A percentile compares a stretch with the other conserved stretches of the same genome.
These are phyloP conservation scores for Chrysemys picta DNA, from an alignment of 2,113 vertebrate genomes.

Conservation along the genomic window DNA sequence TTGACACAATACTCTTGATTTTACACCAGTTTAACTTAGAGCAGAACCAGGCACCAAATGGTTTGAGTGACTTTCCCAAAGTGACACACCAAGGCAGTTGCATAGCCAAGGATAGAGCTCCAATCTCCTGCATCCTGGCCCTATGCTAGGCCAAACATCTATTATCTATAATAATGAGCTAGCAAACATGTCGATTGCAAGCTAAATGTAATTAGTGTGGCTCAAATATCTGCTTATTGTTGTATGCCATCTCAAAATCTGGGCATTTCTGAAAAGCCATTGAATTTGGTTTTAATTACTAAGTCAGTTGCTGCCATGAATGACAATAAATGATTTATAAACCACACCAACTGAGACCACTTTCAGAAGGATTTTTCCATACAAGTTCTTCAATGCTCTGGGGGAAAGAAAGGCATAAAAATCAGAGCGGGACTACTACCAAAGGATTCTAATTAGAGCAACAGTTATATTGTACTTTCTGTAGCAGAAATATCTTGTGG, in stretches of 20 bases:
- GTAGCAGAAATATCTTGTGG: not conserved
- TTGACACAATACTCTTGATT: not conserved
- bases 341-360: slow-evolving; percentile 10
- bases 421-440: not conserved
- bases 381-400: not conserved
- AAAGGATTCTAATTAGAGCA: not conserved
- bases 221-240: slow-evolving; percentile 45
- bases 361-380: not conserved
- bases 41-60: not conserved
- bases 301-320: slow-evolving; percentile 46
- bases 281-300: slow-evolving; percentile 69
- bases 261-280: slow-evolving; percentile 40
- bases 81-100: not conserved
- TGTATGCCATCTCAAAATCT: slow-evolving; percentile 3
- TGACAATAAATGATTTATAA: slow-evolving; percentile 59
- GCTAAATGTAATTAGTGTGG: slow-evolving; percentile 50
- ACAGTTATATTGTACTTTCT: not conserved
- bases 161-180: slow-evolving; percentile 51
- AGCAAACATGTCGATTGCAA: slow-evolving; percentile 69
- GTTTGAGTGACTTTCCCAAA: not conserved
- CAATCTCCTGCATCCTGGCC: not conserved
- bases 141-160: slow-evolving; percentile 23
- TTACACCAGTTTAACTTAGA: not conserved
- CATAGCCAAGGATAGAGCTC: not conserved
- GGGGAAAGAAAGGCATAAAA: not conserved